phyloP scores from a whole-genome alignment of 2,888 invertebrate genomes.

The Formica aserva region DNA sequence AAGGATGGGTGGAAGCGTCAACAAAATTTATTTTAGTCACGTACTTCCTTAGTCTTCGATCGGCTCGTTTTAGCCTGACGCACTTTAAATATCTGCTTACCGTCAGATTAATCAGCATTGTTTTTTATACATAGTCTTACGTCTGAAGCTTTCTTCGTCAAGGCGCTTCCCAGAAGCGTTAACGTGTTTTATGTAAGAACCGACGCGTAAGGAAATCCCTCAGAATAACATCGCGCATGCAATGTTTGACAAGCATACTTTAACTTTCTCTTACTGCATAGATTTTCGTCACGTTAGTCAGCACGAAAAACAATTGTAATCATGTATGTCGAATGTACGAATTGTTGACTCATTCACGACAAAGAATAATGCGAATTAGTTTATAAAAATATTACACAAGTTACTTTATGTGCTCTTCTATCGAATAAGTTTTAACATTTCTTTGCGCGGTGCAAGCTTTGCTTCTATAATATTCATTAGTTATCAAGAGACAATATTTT shows the following conservation, averaged over 20 bases:
- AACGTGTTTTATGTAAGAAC: slow-evolving; percentile 59
- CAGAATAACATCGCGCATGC: slow-evolving; percentile 60
- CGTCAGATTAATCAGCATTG: slow-evolving; percentile 43
- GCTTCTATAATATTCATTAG: not conserved
- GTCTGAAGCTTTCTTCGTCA: slow-evolving; percentile 26
- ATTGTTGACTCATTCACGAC: not conserved
- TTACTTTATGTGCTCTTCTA: not conserved
- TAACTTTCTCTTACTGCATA: slow-evolving; percentile 69
- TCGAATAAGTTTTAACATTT: not conserved
- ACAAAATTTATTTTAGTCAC: slow-evolving; percentile 44
- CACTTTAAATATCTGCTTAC: slow-evolving; percentile 32
- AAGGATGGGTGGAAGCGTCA: slow-evolving; percentile 11
- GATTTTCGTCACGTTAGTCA: slow-evolving; percentile 41
- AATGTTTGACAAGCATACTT: slow-evolving; percentile 72
- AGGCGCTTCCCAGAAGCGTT: slow-evolving; percentile 11
- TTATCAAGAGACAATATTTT: not conserved
- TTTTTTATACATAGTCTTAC: slow-evolving; percentile 10
- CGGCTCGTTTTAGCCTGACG: slow-evolving; percentile 5
- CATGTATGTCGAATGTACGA: not conserved
- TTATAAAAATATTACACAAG: not conserved
- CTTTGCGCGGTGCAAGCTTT: not conserved
- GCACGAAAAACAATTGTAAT: slow-evolving; percentile 30
- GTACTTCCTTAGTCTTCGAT: slow-evolving; percentile 27
- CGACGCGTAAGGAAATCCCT: slow-evolving; percentile 58
- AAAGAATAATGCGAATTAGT: not conserved